These are phyloP conservation scores for Drosophila seclusa DNA, from an alignment of 2,888 invertebrate genomes.

Conservation along the genomic window DNA sequence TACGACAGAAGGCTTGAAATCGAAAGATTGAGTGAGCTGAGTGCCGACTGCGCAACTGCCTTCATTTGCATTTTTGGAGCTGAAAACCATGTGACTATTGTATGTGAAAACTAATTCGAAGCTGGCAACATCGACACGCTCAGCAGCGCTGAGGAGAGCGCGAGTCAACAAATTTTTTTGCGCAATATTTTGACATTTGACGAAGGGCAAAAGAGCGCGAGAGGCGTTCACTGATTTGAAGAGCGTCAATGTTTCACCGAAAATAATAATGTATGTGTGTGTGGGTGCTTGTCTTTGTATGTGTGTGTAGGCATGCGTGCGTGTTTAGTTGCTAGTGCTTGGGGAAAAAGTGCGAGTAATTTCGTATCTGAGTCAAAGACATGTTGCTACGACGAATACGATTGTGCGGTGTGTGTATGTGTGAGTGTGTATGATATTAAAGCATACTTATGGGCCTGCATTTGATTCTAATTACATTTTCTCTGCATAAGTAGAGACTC, in stretches of 20 bases:
- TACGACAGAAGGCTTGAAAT: background rate
- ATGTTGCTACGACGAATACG: slow-evolving; percentile 62
- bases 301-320: slow-evolving; percentile 17
- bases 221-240: slow-evolving; percentile 1
- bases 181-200: slow-evolving; percentile 77
- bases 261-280: slow-evolving; percentile 60
- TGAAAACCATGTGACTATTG: slow-evolving; percentile 49
- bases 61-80: slow-evolving; percentile 17
- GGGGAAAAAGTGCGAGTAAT: slow-evolving; percentile 17
- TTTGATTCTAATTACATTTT: slow-evolving; percentile 63
- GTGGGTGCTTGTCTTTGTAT: slow-evolving; percentile 21
- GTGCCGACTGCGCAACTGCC: slow-evolving; percentile 26
- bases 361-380: slow-evolving; percentile 61
- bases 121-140: slow-evolving; percentile 35
- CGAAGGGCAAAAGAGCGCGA: slow-evolving; percentile 71
- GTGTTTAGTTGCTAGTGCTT: slow-evolving; percentile 25
- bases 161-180: slow-evolving; percentile 36
- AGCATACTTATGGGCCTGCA: slow-evolving; percentile 66
- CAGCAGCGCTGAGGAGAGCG: slow-evolving; percentile 4
- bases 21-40: background rate
- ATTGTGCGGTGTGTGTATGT: slow-evolving; percentile 3
- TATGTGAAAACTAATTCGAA: slow-evolving; percentile 5
- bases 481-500: slow-evolving; percentile 29
- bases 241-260: slow-evolving; percentile 34
- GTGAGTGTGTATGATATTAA: slow-evolving; percentile 42